A percentile compares a stretch with the other conserved stretches of the same genome.
Evolutionary conservation across 2,113 vertebrate genomes (phyloP).

Genomic region (Hepsetus odoe): DNA sequence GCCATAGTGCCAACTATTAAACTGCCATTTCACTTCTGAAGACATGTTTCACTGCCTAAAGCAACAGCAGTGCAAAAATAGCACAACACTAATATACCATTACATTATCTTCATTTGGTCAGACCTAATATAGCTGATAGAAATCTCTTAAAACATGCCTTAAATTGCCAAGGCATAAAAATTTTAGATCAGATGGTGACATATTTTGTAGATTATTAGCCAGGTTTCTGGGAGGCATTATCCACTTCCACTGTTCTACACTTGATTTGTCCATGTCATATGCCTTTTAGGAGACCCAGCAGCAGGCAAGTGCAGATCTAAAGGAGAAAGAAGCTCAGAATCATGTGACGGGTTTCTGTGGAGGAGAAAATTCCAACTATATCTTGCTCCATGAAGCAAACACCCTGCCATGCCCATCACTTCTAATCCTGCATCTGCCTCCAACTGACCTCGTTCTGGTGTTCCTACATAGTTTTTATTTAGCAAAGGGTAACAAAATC

Average conservation of each 20-base stretch:
- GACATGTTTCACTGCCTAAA: too few species aligned
- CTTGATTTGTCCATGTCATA: neutral
- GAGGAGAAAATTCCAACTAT: neutral
- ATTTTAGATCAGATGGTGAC: too few species aligned
- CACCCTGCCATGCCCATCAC: neutral
- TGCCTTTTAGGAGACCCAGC: neutral
- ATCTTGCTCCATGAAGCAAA: too few species aligned
- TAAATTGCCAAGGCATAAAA: neutral
- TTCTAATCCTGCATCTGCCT: neutral
- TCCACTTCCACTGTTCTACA: neutral
- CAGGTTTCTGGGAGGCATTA: too few species aligned
- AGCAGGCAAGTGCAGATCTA: constrained; percentile 5
- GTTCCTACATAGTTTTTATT: constrained; percentile 32
- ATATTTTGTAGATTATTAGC: too few species aligned
- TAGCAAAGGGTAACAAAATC: constrained; percentile 42
- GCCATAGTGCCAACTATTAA: too few species aligned
- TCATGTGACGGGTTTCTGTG: constrained; percentile 5
- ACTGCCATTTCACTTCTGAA: too few species aligned
- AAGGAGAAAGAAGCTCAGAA: neutral
- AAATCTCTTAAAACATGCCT: neutral
- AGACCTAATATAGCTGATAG: neutral
- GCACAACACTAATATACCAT: neutral
- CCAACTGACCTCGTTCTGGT: constrained; percentile 17
- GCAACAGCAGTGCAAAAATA: too few species aligned
- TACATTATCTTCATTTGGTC: neutral